These are phyloP conservation scores for Austrofundulus limnaeus DNA, from an alignment of 2,113 vertebrate genomes.

Conservation along the genomic window DNA sequence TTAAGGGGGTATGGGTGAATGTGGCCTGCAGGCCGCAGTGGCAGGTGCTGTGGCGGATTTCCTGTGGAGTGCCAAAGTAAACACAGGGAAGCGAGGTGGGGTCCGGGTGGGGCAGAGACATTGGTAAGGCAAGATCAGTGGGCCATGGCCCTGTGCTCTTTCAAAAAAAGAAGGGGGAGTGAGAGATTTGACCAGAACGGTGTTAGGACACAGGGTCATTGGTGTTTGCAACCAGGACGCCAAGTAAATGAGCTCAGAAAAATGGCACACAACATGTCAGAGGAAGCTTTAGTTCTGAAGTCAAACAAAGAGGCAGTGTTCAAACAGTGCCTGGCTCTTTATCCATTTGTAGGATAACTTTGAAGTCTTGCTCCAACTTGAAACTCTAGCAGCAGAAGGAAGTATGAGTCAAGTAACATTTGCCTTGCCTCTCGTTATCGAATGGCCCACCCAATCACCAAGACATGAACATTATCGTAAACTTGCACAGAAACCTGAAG, in stretches of 20 bases:
- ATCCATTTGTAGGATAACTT: slow-evolving; percentile 36
- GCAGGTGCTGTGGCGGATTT: slow-evolving; percentile 78
- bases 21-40: slow-evolving; percentile 52
- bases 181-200: slow-evolving; percentile 28
- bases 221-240: slow-evolving; percentile 16
- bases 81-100: slow-evolving; percentile 60
- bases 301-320: slow-evolving; percentile 29
- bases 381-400: slow-evolving; percentile 35
- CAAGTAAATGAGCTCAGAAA: slow-evolving; percentile 19
- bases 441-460: slow-evolving; percentile 68
- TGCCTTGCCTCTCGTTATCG: slow-evolving; percentile 67
- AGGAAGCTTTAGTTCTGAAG: slow-evolving; percentile 15
- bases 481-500: slow-evolving; percentile 74
- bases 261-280: slow-evolving; percentile 15
- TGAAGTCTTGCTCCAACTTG: slow-evolving; percentile 51
- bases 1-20: slow-evolving; percentile 51
- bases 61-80: slow-evolving; percentile 67
- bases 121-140: slow-evolving; percentile 61
- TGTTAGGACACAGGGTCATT: slow-evolving; percentile 45
- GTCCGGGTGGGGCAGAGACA: slow-evolving; percentile 59
- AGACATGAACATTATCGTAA: slow-evolving; percentile 64
- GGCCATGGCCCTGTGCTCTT: slow-evolving; percentile 53
- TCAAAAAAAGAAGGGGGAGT: slow-evolving; percentile 16
- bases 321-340: slow-evolving; percentile 17
- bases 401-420: slow-evolving; percentile 65